Base-by-base conservation (phyloP, 1,140 invertebrate species). In the Homalodisca vitripennis region DNA sequence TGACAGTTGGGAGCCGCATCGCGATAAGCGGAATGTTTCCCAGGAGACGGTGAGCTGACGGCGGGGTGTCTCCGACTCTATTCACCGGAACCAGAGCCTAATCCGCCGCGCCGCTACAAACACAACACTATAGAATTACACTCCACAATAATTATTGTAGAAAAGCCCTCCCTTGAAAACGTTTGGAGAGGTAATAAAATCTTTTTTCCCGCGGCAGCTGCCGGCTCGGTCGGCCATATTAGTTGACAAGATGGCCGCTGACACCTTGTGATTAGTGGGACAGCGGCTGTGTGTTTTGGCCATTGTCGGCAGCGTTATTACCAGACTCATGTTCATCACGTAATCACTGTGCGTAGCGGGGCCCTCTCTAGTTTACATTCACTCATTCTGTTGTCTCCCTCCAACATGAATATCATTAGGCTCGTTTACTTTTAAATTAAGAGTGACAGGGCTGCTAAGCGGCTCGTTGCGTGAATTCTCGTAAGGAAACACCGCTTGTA, bases 41-140 rank as follows among this genome's bases (percentile, higher is more conserved):
- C n/a, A n/a, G n/a, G n/a, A n/a, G n/a, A n/a, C n/a, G n/a, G n/a
- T n/a, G n/a, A n/a, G n/a, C n/a, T 41, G 34, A 6, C 34, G 6
- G 34, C 6, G 34, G 34, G 34, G 34, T 17, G 34, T 6, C 6
- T 17, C 34, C 34, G 34, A 10, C 34, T 10, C 34, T 17, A 10
- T 17, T 41, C 34, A 6, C 6, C 34, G 34, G 34, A 17, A 41
- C 34, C 6, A 41, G 6, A 41, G 34, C 6, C 55, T 60, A 60
- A 60, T 60, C 55, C 55, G 27, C 55, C 24, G 24, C 55, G 27
- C 55, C 55, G 24, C 13, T 20, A 66, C 63, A 66, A 66, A 66
- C 60, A 63, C 63, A 66, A 46, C 32, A 14, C 24, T 66, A 66
- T 66, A 66, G 63, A 66, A 47, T 66, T 66, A 66, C 60, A 63